Conservation (phyloP, 2,888 invertebrate species). For the Lamellibrachia satsuma region DNA sequence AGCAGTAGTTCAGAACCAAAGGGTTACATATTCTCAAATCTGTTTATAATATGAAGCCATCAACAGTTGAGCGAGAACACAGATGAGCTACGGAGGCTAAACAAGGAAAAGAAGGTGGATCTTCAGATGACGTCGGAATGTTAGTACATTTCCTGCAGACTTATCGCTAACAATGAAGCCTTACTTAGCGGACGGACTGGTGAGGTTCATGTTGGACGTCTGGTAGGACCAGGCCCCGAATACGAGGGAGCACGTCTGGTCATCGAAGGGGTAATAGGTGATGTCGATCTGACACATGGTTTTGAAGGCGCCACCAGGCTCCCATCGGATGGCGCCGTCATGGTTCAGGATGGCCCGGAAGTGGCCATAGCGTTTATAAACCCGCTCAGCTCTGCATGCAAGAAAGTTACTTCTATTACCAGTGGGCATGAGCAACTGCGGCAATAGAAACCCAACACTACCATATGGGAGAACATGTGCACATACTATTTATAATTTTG, state of each 20-base stretch:
- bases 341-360: constrained; percentile 44
- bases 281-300: constrained; percentile 48
- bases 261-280: constrained; percentile 48
- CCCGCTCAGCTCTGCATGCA: constrained; percentile 43
- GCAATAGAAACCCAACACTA: no score
- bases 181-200: constrained; percentile 32
- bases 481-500: no score
- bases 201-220: constrained; percentile 47
- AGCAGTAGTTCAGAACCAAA: no score
- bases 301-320: constrained; percentile 41
- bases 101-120: no score
- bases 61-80: no score
- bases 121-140: no score
- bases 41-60: no score
- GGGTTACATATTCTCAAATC: no score
- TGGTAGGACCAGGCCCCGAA: constrained; percentile 49
- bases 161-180: background rate
- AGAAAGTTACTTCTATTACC: background rate
- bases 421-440: background rate
- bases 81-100: no score
- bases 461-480: no score
- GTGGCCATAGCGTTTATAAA: constrained; percentile 47
- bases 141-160: no score
- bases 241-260: constrained; percentile 42
- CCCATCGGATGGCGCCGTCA: constrained; percentile 45